Evolutionary conservation across 2,888 invertebrate species (phyloP).

Genomic region (Strigamia transsilvanica): DNA sequence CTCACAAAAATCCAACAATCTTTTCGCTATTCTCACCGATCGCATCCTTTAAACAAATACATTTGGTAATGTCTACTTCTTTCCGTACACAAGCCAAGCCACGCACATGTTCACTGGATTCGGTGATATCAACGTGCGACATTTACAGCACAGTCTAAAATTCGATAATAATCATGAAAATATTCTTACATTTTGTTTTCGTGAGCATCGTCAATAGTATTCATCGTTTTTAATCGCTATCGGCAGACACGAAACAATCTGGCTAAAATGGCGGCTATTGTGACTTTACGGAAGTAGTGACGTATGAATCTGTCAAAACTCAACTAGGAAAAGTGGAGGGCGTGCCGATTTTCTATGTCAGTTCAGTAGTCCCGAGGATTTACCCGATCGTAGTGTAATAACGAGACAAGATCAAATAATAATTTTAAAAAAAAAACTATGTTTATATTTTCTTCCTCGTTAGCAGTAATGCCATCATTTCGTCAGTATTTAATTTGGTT

Average conservation of each 20-base stretch:
- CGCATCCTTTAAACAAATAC: constrained; percentile 91
- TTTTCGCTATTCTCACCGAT: constrained; percentile 71
- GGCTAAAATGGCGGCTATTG: background rate
- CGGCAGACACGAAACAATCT: background rate
- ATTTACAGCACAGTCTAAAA: constrained; percentile 83
- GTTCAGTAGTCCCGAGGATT: too few species aligned
- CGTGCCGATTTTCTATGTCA: too few species aligned
- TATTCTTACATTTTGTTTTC: background rate
- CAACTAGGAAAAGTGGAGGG: too few species aligned
- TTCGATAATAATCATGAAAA: background rate
- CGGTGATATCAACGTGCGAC: constrained; percentile 88
- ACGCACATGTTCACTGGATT: constrained; percentile 99
- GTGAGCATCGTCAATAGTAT: background rate
- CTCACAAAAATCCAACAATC: too few species aligned
- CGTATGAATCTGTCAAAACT: too few species aligned
- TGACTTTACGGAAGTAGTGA: too few species aligned
- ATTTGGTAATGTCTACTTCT: constrained; percentile 94
- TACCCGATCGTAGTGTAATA: too few species aligned
- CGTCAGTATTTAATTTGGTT: constrained; percentile 81
- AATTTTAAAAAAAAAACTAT: background rate
- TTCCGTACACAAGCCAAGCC: constrained; percentile 88
- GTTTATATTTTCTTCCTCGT: background rate
- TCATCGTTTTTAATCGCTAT: background rate
- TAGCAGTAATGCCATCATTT: constrained; percentile 64
- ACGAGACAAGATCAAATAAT: background rate